Evolutionary conservation across 2,888 invertebrate species (phyloP), one percentile per base, ranked within the genome.

Genomic region (Ctena decussata): DNA sequence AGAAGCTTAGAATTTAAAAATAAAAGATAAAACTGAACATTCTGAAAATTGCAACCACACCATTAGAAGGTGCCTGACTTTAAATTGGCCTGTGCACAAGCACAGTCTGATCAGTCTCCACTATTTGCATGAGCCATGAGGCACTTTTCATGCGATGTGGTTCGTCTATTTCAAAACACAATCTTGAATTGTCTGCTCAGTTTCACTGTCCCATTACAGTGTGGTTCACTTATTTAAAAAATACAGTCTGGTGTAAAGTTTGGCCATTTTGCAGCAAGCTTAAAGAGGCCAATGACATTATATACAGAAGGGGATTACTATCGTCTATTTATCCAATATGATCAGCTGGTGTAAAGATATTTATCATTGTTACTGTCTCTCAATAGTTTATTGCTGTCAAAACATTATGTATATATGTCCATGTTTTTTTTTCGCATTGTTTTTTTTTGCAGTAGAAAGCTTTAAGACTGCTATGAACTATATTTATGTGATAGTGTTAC

Each of bases 261-360:
- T 65, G 30, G 44, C 87, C 87, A 86, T 82, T 91, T 75, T 86
- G 90, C 92, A 92, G 88, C 80, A 85, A 85, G 91, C 91, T 87
- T 91, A 85, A 90, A 92, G 91, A 91, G 92, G 91, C 93, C 92
- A 92, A 90, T 90, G 89, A 89, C 72, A 18, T 37, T 27, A 8
- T 57, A 27, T 65, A 65, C 35, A 11, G 35, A 65, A 35, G 1
- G 35, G 65, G 65, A 35, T 12, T 32, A 65, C 35, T 30, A 11
- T 65, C 35, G 27, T 65, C 65, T 65, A 35, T 65, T 65, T 65
- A n/a, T 65, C 65, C 35, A 35, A 65, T 65, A 65, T 65, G 35
- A 65, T 35, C 65, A 65, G 35, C 27, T 32, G 30, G 27, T 65
- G 32, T 65, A 24, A 65, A 65, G 65, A 65, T 65, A 65, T 35